Conservation (phyloP, 1,140 invertebrate genomes). For the Ceratina calcarata region DNA sequence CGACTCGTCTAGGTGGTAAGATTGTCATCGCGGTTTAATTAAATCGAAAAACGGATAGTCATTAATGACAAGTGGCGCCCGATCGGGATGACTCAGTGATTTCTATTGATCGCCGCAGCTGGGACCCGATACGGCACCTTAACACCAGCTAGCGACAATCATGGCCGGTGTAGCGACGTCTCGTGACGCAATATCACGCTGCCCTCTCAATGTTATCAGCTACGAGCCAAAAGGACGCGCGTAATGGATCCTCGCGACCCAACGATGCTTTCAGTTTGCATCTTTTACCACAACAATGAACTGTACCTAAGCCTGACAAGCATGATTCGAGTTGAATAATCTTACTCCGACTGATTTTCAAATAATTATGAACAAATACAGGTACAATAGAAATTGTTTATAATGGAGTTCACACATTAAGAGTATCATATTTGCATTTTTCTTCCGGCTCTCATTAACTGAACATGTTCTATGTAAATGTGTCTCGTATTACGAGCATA, state of each 20-base stretch:
- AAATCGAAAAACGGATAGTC: constrained; percentile 77
- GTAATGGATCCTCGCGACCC: constrained; percentile 51
- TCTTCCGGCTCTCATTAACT: too few relatives aligned
- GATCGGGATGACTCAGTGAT: constrained; percentile 77
- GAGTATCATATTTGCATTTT: too few relatives aligned
- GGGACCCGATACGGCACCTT: constrained; percentile 59
- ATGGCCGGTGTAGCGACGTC: constrained; percentile 26
- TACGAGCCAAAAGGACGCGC: constrained; percentile 43
- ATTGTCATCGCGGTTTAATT: constrained; percentile 77
- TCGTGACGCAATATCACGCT: constrained; percentile 39
- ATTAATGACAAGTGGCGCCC: constrained; percentile 80
- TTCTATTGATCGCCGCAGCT: constrained; percentile 76
- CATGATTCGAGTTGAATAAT: not conserved
- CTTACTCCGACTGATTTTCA: too few relatives aligned
- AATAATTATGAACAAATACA: too few relatives aligned
- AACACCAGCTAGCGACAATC: constrained; percentile 59
- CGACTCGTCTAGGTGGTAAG: constrained; percentile 62
- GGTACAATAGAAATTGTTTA: too few relatives aligned
- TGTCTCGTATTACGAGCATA: not conserved
- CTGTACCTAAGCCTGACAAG: constrained; percentile 25
- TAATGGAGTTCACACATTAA: too few relatives aligned
- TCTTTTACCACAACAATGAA: constrained; percentile 26
- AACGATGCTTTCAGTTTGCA: constrained; percentile 50
- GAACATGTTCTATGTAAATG: too few relatives aligned
- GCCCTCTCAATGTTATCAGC: constrained; percentile 60